Evolutionary conservation across 2,888 invertebrate genomes (phyloP), one percentile per base, ranked within the genome.

Genomic region (Nematopogon swammerdamellus): DNA sequence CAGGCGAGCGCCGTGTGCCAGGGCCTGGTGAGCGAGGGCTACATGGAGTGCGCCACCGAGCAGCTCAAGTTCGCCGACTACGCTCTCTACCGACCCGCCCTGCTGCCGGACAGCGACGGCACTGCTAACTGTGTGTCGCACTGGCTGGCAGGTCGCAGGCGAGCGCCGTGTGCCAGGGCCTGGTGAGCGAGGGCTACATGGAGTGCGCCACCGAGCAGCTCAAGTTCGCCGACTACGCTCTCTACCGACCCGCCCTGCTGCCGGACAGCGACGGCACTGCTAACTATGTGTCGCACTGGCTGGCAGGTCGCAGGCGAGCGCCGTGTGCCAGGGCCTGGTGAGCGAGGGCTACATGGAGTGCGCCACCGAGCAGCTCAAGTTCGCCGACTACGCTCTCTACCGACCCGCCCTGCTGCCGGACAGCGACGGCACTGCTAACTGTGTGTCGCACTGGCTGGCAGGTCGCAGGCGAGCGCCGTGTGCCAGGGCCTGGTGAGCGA

Each of bases 401-500:
- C 76, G 76, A 54, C 82, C 76, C 1, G 57, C 10, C 5, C 5
- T 25, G 25, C 4, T 6, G 5, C 10, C 25, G 25, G 25, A 25
- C 25, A n/a, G n/a, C n/a, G n/a, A n/a, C n/a, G n/a, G n/a, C n/a
- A n/a, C n/a, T n/a, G n/a, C n/a, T n/a, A n/a, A n/a, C n/a, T n/a
- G n/a, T n/a, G n/a, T n/a, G n/a, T n/a, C n/a, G n/a, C n/a, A n/a
- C n/a, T n/a, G 10, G 25, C 10, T 4, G 5, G 25, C 10, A 25
- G 25, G 25, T 6, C 5, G 4, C 25, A 25, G 25, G 25, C 25
- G 25, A 25, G 83, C 11, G 84, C 86, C 18, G 84, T 93, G 52
- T 91, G 92, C 48, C 92, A 92, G 66, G 88, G 88, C 17, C 74
- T 95, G 42, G 64, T 93, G 16, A 88, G 87, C 63, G 87, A 87